Base-by-base conservation (phyloP, 1,140 invertebrate species). In the Pygmarrhopalites habei region DNA sequence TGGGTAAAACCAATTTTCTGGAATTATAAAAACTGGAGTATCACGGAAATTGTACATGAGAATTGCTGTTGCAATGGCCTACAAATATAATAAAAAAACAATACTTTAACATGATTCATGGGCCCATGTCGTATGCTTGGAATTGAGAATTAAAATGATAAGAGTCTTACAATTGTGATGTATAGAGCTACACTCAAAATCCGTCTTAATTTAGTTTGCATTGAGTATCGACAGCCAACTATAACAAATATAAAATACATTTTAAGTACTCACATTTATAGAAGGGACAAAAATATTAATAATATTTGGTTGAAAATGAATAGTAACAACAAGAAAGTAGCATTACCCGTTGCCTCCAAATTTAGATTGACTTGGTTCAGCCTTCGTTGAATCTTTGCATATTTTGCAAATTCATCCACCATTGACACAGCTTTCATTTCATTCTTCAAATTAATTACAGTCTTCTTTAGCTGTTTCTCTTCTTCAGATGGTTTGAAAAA, bases 361-460 rank as follows among this genome's bases (percentile, higher is more conserved):
- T 77, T 72, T 60, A 69, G 72, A 46, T 77, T 74, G 0, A 81
- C 56, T 72, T 79, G 78, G 59, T 74, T 79, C 28, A 76, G 75
- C 69, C 76, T 79, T 59, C 82, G 69, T 64, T 82, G 77, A 30
- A 82, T 73, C 71, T 78, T 81, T 1, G 80, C 79, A 74, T 81
- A 81, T 67, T 78, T 82, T n/a, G 80, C 74, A 77, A 83, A 83
- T 67, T 83, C 81, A 74, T 83, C 77, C 1, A 78, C 74, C 74
- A 82, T 80, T 26, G 78, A 80, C 53, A 81, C 75, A 10, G 63
- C 65, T 25, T 67, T 68, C 71, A 82, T 75, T 73, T 82, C 75
- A 51, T 73, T 72, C 71, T 79, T 80, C 2, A 81, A 64, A 51
- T 72, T 71, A 14, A 66, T 68, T 14, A 78, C 60, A 58, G 81